Conservation (phyloP, 2,888 invertebrate species). For the Drosophila sordidula region DNA sequence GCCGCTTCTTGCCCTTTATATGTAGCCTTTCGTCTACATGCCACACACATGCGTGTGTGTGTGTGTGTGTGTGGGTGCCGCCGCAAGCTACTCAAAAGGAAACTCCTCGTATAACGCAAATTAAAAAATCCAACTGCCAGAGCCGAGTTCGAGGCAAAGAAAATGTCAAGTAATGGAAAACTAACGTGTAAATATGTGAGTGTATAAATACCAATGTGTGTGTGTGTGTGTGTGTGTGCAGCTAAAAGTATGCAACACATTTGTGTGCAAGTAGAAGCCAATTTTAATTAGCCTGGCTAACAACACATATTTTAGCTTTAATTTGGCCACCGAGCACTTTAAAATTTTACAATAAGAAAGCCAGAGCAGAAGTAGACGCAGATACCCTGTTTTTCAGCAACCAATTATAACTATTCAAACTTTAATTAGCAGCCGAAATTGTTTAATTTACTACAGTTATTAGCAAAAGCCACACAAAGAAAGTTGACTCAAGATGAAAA, state of each 20-base stretch:
- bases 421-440: background rate
- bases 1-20: slow-evolving; percentile 59
- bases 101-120: slow-evolving; percentile 81
- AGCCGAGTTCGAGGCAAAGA: slow-evolving; percentile 60
- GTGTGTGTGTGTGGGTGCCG: slow-evolving; percentile 32
- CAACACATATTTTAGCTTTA: slow-evolving; percentile 33
- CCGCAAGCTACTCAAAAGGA: slow-evolving; percentile 75
- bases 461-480: background rate
- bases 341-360: slow-evolving; percentile 23
- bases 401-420: too few relatives aligned
- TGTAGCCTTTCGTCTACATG: slow-evolving; percentile 61
- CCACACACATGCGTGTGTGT: slow-evolving; percentile 22
- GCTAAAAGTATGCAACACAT: slow-evolving; percentile 61
- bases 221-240: slow-evolving; percentile 20
- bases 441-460: too few relatives aligned
- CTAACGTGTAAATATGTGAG: slow-evolving; percentile 68
- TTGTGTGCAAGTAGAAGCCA: slow-evolving; percentile 32
- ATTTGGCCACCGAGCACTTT: slow-evolving; percentile 16
- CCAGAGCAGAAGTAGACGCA: background rate
- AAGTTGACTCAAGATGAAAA: background rate
- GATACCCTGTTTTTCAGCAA: slow-evolving; percentile 5
- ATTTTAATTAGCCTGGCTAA: slow-evolving; percentile 63
- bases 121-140: slow-evolving; percentile 76
- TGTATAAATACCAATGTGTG: slow-evolving; percentile 37
- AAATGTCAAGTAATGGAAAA: slow-evolving; percentile 71